Base-by-base conservation (phyloP, 2,113 vertebrate genomes). In the Ptychochromis oligacanthus region DNA sequence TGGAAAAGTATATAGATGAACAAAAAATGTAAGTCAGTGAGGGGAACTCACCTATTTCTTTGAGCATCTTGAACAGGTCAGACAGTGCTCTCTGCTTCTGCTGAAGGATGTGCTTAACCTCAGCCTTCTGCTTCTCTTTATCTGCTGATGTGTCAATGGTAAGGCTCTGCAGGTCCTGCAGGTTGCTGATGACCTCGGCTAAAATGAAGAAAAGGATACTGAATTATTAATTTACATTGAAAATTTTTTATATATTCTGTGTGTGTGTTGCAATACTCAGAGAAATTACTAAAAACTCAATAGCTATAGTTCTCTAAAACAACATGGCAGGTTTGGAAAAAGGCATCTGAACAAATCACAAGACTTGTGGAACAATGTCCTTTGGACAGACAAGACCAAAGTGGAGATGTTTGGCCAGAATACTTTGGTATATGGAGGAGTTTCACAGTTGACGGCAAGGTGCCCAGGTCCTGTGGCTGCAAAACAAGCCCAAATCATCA, bases 11-110 rank as follows among this genome's bases (percentile, higher is more conserved):
- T 4, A 3, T 1, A 67, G 7, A 34, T 26, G 2, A 52, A 20
- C 1, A 40, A 11, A 40, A 7, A 4, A 15, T 15, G 34, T 15
- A 36, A 20, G 24, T 13, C 12, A 10, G 58, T n/a, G 55, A 22
- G 46, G 12, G 36, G 13, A 49, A 72, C 76, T 26, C 18, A 94
- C 92, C 93, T 4, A 93, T 90, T 91, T 96, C 95, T 80, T 95
- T 60, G 59, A 99, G 98, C 93, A 96, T 96, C 93, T 98, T 98
- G 88, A 99, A 99, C 62, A 99, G 97, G 64, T 98, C 97, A 5
- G 98, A 95, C 52, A 99, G 92, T 2, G 97, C 98, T 56, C 98
- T 95, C 88, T 99, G 98, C 88, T 99, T 99, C 91, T 97, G 98
- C 95, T 97, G 96, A 13, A 98, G 97, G 92, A 99, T 98, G 85